Evolutionary conservation across 2,113 vertebrate genomes (phyloP).

Genomic region (Tinamus guttatus): DNA sequence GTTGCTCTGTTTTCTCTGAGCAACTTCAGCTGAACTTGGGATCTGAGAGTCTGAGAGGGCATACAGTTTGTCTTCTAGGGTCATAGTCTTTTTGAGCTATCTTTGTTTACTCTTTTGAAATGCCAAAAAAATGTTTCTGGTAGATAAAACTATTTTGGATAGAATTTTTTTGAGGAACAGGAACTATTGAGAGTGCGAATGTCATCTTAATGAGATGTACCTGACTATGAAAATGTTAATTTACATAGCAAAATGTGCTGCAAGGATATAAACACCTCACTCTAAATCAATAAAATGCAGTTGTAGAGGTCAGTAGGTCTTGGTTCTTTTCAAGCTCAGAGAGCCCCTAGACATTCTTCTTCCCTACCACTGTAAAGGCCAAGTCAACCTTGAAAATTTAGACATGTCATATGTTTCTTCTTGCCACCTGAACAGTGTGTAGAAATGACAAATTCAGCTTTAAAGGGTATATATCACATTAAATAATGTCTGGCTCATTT

Average conservation of each 20-base stretch:
- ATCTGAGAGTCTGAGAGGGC: background rate
- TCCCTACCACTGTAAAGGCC: background rate
- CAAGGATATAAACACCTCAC: slow-evolving; percentile 11
- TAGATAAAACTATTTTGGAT: background rate
- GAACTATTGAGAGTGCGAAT: background rate
- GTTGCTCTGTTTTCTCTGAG: background rate
- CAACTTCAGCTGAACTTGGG: background rate
- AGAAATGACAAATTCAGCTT: slow-evolving; percentile 31
- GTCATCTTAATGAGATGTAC: slow-evolving; percentile 24
- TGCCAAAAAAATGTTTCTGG: background rate
- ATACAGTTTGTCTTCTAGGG: background rate
- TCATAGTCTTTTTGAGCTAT: background rate
- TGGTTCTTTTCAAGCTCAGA: background rate
- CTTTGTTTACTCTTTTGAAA: background rate
- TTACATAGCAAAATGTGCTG: background rate
- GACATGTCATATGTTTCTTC: background rate
- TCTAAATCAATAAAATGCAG: slow-evolving; percentile 57
- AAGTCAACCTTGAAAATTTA: background rate
- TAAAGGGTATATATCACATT: slow-evolving; percentile 52
- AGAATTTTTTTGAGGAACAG: background rate
- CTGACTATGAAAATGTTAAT: slow-evolving; percentile 26
- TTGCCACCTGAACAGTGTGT: background rate
- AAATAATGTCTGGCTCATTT: slow-evolving; percentile 44
- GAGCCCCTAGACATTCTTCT: background rate
- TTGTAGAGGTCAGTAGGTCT: slow-evolving; percentile 20